Base-by-base conservation (phyloP, 2,888 invertebrate genomes). In the Trachelus iudaicus region DNA sequence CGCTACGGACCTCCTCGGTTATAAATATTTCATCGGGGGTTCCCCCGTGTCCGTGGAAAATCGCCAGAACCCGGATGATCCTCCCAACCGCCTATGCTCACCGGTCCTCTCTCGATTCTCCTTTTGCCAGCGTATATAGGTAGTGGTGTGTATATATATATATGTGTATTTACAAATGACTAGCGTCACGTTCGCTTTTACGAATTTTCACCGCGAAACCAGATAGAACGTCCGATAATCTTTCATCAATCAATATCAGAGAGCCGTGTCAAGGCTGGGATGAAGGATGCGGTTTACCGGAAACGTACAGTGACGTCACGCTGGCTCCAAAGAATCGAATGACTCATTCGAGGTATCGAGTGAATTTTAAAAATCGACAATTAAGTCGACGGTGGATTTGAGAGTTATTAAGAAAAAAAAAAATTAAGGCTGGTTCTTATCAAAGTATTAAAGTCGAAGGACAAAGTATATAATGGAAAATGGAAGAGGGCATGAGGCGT, bases 211-310 rank as follows among this genome's bases (percentile, higher is more conserved):
- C 75, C 75, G 73, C 75, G 79, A 77, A 78, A 73, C 79, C 34
- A 69, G 79, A 80, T 76, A 78, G 37, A 40, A 40, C 79, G 80
- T 80, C 85, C 88, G 89, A 90, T 91, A 90, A 91, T 90, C 90
- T 89, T 89, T 86, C 91, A 91, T 91, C 90, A 90, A 91, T 91
- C 91, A 91, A 90, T 85, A 90, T 91, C 88, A 89, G 80, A 81
- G 79, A 78, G 37, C 13, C 12, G 37, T 37, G 37, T 37, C 37
- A 37, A 37, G 35, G 13, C 15, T 40, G 15, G 37, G 37, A 13
- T 40, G 37, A 40, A 40, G 37, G 37, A 40, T 40, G 37, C 37
- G 13, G 37, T 40, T 40, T 40, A 40, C 37, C 37, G 37, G 37
- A 40, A 40, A 40, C 37, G 15, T 40, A 40, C 4, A 40, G 37